Evolutionary conservation across 2,113 vertebrate genomes (phyloP), one percentile per base, ranked within the genome.

Genomic region (Rhipidura dahli): DNA sequence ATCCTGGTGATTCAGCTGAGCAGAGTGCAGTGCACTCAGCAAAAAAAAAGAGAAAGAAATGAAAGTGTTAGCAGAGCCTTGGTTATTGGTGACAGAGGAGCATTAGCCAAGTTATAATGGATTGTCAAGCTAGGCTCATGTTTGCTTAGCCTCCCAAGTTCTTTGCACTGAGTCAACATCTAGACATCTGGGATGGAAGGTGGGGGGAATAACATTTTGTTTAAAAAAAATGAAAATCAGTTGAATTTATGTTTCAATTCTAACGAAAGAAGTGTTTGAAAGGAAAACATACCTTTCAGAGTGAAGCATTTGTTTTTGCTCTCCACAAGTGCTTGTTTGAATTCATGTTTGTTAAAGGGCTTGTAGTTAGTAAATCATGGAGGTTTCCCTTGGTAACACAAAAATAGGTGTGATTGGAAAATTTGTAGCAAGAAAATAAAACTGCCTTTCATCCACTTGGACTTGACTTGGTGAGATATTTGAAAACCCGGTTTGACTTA

Each of bases 111-210:
- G 81, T 85, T 95, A 83, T 79, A 95, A 96, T 89, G 83, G 89
- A 86, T 97, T 96, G 91, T 97, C 94, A 95, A 53, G 77, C 85
- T 51, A 90, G 66, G 63, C 90, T 89, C 9, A 0, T 96, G 94
- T 96, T 96, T 97, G 83, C 83, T 73, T 96, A 97, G 91, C 94
- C 94, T 95, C 94, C 78, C 83, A 94, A 50, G 33, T 87, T 94
- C 78, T 94, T 95, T 80, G 78, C 84, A 65, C 80, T 95, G 83
- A 82, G 49, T 94, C 69, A 93, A 71, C 60, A 81, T 96, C 44
- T 64, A 84, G 82, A 68, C 88, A 90, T 96, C 76, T 94, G 94
- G 50, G 85, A 80, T 50, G 22, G 79, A 61, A 39, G 57, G 42
- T 37, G 73, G 18, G 27, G 59, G 75, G 83, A 76, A 63, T 59